Base-by-base conservation (phyloP, 2,797 vertebrate genomes). In the Crenichthys baileyi region DNA sequence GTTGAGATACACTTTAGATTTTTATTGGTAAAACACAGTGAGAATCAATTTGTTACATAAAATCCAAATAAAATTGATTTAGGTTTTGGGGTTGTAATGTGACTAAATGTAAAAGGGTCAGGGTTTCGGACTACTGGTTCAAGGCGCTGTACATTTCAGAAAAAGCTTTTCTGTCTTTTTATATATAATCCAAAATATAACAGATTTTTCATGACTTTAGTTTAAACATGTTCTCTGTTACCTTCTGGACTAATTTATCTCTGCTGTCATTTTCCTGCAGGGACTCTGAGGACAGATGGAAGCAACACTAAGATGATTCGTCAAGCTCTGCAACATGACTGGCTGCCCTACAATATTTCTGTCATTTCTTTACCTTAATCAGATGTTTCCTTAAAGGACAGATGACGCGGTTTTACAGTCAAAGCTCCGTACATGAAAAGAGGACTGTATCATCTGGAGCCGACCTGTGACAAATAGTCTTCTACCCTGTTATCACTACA, bases 401-500 rank as follows among this genome's bases (percentile, higher is more conserved):
- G 78, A 83, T 73, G 84, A 80, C 65, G 73, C n/a, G 56, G 70
- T 75, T 76, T 76, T 72, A 36, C 72, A 76, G 77, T 81, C 13
- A 7, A 79, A 81, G 75, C 83, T 83, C 77, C 50, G 6, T 8
- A 77, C 79, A 50, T n/a, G 53, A 82, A 76, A 83, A 48, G 61
- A 75, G 53, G 77, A 87, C 75, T 22, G 48, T 48, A 39, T 70
- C 50, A 65, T 51, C 44, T 77, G 29, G 65, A 87, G 82, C 78
- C 81, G 39, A 31, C 65, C 76, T 72, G 73, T 61, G 70, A 84
- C 63, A 36, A 72, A 83, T 70, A 71, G 84, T 61, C 72, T 48
- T 88, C 73, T 60, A 72, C 84, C 46, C 73, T 72, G 72, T 79
- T 73, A 58, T 91, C 91, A 92, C 92, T 92, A 92, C 92, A 90